phyloP scores from a whole-genome alignment of 1,140 invertebrate genomes.

The Eumaeus atala region DNA sequence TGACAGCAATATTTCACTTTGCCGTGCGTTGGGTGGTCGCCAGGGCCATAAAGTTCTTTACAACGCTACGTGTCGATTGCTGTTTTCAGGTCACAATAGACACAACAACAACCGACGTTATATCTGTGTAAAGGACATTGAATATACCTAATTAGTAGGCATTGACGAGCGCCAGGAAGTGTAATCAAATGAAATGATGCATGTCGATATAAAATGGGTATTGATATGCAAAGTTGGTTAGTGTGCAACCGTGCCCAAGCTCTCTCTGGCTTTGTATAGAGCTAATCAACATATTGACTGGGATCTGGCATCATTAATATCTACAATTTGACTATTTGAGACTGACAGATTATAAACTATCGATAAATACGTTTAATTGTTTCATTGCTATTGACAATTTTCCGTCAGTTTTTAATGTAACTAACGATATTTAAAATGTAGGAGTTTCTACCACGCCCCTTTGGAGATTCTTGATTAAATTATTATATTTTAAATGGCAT shows the following conservation, averaged over 20 bases:
- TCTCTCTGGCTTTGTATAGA: constrained; percentile 48
- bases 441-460: too few species aligned
- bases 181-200: constrained; percentile 69
- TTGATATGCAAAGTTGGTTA: constrained; percentile 67
- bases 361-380: too few species aligned
- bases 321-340: constrained; percentile 14
- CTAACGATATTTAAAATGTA: too few species aligned
- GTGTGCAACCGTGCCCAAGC: constrained; percentile 43
- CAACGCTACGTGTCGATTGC: too few species aligned
- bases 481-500: constrained; percentile 12
- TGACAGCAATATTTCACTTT: too few species aligned
- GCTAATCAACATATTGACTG: constrained; percentile 48
- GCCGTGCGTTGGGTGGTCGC: too few species aligned
- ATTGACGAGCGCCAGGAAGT: constrained; percentile 44
- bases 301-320: constrained; percentile 19
- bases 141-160: constrained; percentile 31
- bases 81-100: too few species aligned
- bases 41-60: too few species aligned
- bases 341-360: too few species aligned
- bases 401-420: too few species aligned
- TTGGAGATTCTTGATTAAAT: not conserved
- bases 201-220: constrained; percentile 65
- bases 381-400: too few species aligned
- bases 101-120: too few species aligned
- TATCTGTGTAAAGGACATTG: constrained; percentile 2